Evolutionary conservation across 2,797 vertebrate genomes (phyloP).

Genomic region (Catamblyrhynchus diadema): DNA sequence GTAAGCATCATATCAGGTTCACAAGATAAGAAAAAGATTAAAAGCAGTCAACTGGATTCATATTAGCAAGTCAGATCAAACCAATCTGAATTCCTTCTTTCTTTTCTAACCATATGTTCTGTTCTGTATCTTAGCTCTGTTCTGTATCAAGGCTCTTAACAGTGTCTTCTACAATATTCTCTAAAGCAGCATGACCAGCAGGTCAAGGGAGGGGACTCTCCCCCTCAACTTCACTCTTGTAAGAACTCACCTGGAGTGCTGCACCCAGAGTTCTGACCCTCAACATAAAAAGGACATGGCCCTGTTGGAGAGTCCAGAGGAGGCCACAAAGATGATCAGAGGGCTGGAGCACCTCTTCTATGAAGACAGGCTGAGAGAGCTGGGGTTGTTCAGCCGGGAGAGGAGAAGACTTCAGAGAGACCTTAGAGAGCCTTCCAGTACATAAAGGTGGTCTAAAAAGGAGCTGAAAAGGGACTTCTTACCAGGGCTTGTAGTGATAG

Average conservation of each 20-base stretch:
- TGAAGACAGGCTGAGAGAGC: background rate
- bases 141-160: background rate
- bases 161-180: background rate
- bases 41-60: background rate
- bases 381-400: background rate
- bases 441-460: background rate
- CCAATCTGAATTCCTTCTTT: background rate
- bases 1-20: background rate
- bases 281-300: background rate
- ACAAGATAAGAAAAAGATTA: background rate
- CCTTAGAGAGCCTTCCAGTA: background rate
- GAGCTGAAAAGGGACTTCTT: background rate
- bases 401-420: background rate
- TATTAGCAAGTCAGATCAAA: background rate
- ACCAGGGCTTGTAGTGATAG: no score
- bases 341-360: background rate
- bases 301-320: background rate
- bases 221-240: background rate
- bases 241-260: background rate
- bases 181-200: background rate
- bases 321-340: background rate
- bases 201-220: background rate
- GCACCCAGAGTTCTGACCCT: background rate
- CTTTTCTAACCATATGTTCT: background rate
- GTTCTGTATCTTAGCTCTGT: background rate